phyloP scores from a whole-genome alignment of 2,113 vertebrate genomes.

The Brevimyrus niger region DNA sequence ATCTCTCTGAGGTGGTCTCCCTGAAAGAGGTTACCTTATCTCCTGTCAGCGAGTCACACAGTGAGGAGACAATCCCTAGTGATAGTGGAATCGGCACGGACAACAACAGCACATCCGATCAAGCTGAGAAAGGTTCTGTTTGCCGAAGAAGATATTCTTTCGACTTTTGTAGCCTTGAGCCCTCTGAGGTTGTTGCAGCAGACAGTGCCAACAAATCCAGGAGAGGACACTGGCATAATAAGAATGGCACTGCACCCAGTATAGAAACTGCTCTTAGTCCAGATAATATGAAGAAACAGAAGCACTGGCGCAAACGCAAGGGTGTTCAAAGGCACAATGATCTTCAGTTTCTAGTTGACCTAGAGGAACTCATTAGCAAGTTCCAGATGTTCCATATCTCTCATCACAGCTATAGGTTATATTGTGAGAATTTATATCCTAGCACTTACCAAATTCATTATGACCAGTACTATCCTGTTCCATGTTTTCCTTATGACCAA shows the following conservation, averaged over 20 bases:
- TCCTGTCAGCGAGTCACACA: slow-evolving; percentile 93
- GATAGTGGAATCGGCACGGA: slow-evolving; percentile 97
- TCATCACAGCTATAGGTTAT: slow-evolving; percentile 84
- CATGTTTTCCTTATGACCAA: slow-evolving; percentile 92
- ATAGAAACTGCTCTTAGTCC: slow-evolving; percentile 82
- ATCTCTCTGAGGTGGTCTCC: slow-evolving; percentile 89
- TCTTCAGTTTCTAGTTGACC: slow-evolving; percentile 88
- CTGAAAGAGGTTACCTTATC: slow-evolving; percentile 93
- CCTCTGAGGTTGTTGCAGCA: slow-evolving; percentile 76
- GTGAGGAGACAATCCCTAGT: slow-evolving; percentile 94
- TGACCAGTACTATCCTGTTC: slow-evolving; percentile 92
- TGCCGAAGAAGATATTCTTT: slow-evolving; percentile 91
- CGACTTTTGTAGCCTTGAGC: slow-evolving; percentile 88
- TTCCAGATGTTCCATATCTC: slow-evolving; percentile 93
- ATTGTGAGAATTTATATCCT: slow-evolving; percentile 89
- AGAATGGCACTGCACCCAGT: slow-evolving; percentile 62
- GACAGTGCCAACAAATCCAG: slow-evolving; percentile 81
- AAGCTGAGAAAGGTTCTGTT: slow-evolving; percentile 86
- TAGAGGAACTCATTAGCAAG: slow-evolving; percentile 87
- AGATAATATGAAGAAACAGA: slow-evolving; percentile 91
- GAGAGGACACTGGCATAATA: slow-evolving; percentile 74
- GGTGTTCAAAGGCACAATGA: slow-evolving; percentile 86
- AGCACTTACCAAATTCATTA: slow-evolving; percentile 97
- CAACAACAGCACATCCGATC: slow-evolving; percentile 97
- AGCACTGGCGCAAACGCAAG: slow-evolving; percentile 93